A percentile compares a stretch with the other conserved stretches of the same genome.
These are phyloP conservation scores for Subacronicta megacephala DNA, from an alignment of 2,888 invertebrate species.

Conservation along the genomic window DNA sequence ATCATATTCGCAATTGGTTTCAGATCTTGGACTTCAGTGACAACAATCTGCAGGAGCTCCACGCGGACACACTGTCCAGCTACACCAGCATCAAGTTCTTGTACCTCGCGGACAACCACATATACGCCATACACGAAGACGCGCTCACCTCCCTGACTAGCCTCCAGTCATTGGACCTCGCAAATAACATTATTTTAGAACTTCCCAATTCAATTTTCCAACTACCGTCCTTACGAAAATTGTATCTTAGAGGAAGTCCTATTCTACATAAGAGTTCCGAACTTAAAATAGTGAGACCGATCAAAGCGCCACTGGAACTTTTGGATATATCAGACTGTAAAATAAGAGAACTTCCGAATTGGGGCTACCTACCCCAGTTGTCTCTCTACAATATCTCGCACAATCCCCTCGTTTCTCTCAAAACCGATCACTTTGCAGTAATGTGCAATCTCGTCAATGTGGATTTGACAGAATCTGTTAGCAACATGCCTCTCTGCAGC, in stretches of 20 bases:
- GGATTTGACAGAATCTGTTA: slow-evolving; percentile 82
- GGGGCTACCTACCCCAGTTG: slow-evolving; percentile 90
- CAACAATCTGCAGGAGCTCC: slow-evolving; percentile 88
- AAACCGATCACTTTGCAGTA: slow-evolving; percentile 88
- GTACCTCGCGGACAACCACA: slow-evolving; percentile 90
- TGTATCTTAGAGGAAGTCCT: slow-evolving; percentile 89
- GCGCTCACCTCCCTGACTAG: slow-evolving; percentile 84
- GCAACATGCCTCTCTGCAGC: slow-evolving; percentile 71
- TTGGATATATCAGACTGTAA: slow-evolving; percentile 91
- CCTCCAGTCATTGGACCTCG: slow-evolving; percentile 89
- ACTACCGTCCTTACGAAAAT: slow-evolving; percentile 90
- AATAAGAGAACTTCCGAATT: slow-evolving; percentile 89
- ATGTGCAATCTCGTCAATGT: slow-evolving; percentile 91
- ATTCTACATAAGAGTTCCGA: slow-evolving; percentile 78
- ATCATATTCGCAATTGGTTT: slow-evolving; percentile 47
- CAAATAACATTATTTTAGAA: slow-evolving; percentile 86
- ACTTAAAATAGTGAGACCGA: slow-evolving; percentile 84
- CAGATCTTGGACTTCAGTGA: slow-evolving; percentile 90
- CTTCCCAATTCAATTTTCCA: slow-evolving; percentile 88
- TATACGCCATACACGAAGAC: slow-evolving; percentile 87
- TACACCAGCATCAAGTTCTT: slow-evolving; percentile 88
- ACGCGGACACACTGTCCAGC: slow-evolving; percentile 82
- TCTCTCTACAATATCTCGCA: slow-evolving; percentile 90
- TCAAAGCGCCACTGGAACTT: slow-evolving; percentile 89
- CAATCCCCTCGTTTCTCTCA: slow-evolving; percentile 86